phyloP scores from a whole-genome alignment of 2,113 vertebrate genomes.

The Phodopus roborovskii region DNA sequence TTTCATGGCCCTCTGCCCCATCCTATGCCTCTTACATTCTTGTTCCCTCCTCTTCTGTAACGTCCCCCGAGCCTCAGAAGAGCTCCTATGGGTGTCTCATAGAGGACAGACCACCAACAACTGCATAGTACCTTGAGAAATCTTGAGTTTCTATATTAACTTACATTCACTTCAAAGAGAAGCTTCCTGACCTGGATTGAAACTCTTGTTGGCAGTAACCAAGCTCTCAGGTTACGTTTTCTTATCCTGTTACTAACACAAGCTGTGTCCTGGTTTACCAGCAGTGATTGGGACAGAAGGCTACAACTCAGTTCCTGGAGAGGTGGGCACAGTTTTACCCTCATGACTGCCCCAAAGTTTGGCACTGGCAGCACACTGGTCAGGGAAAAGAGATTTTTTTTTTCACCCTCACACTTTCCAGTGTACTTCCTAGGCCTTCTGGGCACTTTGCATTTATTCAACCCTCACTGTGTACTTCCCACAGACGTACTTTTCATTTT shows the following conservation, averaged over 20 bases:
- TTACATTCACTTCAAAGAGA: background rate
- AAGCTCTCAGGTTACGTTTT: background rate
- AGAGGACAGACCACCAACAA: background rate
- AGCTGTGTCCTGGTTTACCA: background rate
- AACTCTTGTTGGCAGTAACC: background rate
- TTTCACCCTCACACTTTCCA: slow-evolving; percentile 43
- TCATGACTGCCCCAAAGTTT: background rate
- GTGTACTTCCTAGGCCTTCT: slow-evolving; percentile 52
- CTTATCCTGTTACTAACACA: background rate
- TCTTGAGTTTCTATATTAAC: background rate
- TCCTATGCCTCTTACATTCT: background rate
- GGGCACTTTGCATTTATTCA: slow-evolving; percentile 45
- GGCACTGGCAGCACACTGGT: background rate
- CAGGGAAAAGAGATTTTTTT: slow-evolving; percentile 31
- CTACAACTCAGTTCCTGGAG: background rate
- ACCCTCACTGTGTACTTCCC: slow-evolving; percentile 55
- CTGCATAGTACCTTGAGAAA: background rate
- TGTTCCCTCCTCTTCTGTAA: background rate
- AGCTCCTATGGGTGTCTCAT: background rate
- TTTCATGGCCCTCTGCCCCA: background rate
- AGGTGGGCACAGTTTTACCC: background rate
- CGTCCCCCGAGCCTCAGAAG: background rate
- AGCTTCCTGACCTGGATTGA: background rate
- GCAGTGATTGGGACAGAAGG: background rate
- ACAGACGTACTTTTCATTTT: slow-evolving; percentile 26